Evolutionary conservation across 2,797 vertebrate genomes (phyloP).

Genomic region (Dryobates pubescens): DNA sequence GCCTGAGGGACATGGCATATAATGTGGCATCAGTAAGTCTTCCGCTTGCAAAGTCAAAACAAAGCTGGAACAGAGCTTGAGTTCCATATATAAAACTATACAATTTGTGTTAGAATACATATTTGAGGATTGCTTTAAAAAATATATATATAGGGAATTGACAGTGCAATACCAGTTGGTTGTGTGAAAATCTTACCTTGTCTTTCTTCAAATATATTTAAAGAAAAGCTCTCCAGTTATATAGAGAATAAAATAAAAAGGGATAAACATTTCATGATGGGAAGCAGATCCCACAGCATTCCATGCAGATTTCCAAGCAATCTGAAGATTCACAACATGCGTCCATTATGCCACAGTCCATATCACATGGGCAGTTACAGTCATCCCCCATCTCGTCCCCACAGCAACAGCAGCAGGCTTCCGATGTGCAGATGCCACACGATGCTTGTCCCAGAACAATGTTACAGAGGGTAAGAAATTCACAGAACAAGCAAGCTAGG

Average conservation of each 20-base stretch:
- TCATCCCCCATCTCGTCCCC: constrained; percentile 92
- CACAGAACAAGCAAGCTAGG: constrained; percentile 97
- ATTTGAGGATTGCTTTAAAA: not conserved
- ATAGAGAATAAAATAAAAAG: constrained; percentile 24
- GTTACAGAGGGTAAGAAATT: constrained; percentile 96
- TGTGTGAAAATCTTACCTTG: constrained; percentile 67
- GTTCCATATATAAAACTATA: constrained; percentile 71
- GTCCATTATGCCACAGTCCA: constrained; percentile 98
- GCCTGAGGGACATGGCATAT: not conserved
- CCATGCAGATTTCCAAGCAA: constrained; percentile 99
- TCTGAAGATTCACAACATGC: constrained; percentile 98
- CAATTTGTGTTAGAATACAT: constrained; percentile 33
- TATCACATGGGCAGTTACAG: constrained; percentile 95
- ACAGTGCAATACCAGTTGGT: constrained; percentile 75
- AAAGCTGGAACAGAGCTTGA: constrained; percentile 58
- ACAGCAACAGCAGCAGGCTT: constrained; percentile 93
- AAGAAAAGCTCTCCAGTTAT: constrained; percentile 63
- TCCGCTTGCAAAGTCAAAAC: constrained; percentile 51
- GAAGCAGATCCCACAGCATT: constrained; percentile 99
- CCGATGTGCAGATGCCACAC: constrained; percentile 90
- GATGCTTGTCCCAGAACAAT: constrained; percentile 93
- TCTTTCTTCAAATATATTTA: constrained; percentile 56
- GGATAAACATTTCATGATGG: constrained; percentile 80
- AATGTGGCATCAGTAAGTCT: constrained; percentile 14
- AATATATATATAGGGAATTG: constrained; percentile 58